phyloP scores from a whole-genome alignment of 1,140 invertebrate genomes.

The Drosophila rufa region DNA sequence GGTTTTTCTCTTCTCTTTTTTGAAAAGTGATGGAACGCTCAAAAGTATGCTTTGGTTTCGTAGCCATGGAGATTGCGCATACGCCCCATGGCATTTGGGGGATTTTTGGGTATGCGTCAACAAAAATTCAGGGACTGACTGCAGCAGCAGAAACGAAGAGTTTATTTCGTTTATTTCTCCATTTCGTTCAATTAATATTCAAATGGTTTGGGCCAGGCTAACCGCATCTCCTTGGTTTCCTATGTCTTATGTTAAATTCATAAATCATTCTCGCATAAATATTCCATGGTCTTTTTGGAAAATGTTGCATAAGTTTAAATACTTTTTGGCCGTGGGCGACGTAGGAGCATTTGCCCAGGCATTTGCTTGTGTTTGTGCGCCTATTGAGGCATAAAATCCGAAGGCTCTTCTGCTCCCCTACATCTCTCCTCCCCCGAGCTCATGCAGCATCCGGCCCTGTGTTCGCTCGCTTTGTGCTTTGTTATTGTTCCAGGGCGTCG shows the following conservation, averaged over 20 bases:
- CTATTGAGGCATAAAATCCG: constrained; percentile 56
- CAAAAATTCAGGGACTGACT: not conserved
- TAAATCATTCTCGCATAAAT: constrained; percentile 65
- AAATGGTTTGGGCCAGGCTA: constrained; percentile 14
- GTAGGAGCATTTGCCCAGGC: not conserved
- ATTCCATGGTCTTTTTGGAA: constrained; percentile 47
- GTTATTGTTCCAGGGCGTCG: constrained; percentile 52
- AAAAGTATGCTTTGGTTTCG: constrained; percentile 37
- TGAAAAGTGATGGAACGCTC: constrained; percentile 4
- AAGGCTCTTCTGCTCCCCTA: constrained; percentile 13
- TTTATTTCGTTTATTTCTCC: constrained; percentile 9
- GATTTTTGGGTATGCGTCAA: constrained; percentile 2
- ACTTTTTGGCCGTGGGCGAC: constrained; percentile 38
- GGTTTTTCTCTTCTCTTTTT: not conserved
- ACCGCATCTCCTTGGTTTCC: constrained; percentile 23
- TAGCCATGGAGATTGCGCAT: constrained; percentile 29
- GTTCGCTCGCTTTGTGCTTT: constrained; percentile 28
- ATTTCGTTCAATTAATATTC: constrained; percentile 40
- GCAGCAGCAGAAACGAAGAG: not conserved
- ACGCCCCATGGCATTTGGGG: constrained; percentile 20
- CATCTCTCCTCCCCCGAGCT: not conserved
- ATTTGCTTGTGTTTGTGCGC: constrained; percentile 19
- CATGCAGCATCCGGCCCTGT: constrained; percentile 17
- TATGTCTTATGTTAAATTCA: constrained; percentile 54
- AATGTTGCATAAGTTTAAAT: constrained; percentile 66